Evolutionary conservation across 2,797 vertebrate species (phyloP).

Genomic region (Typhlichthys subterraneus): DNA sequence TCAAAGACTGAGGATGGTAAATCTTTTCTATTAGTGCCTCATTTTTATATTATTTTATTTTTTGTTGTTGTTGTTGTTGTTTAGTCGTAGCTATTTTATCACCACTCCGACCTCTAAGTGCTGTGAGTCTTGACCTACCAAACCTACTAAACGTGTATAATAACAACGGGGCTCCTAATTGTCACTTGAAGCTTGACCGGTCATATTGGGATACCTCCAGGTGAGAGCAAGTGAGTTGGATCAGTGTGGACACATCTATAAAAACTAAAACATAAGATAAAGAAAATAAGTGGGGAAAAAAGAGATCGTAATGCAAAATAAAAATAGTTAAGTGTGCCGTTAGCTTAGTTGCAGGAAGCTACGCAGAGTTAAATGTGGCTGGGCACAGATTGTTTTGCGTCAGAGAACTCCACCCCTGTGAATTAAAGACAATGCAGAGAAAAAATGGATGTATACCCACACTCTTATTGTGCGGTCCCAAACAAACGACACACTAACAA

Average conservation of each 20-base stretch:
- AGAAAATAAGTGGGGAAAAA: slow-evolving; percentile 36
- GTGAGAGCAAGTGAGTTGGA: slow-evolving; percentile 39
- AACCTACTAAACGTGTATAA: slow-evolving; percentile 33
- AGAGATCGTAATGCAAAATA: slow-evolving; percentile 44
- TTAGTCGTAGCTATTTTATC: slow-evolving; percentile 11
- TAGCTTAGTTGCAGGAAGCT: slow-evolving; percentile 32
- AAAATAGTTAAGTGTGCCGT: slow-evolving; percentile 18
- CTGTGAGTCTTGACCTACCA: slow-evolving; percentile 18
- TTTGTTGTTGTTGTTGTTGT: slow-evolving; percentile 36
- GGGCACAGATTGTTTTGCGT: slow-evolving; percentile 32
- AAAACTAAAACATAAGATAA: slow-evolving; percentile 37
- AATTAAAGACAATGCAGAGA: slow-evolving; percentile 43
- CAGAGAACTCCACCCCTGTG: slow-evolving; percentile 31
- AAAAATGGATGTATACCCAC: slow-evolving; percentile 41
- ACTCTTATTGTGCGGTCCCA: slow-evolving; percentile 59
- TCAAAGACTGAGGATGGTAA: slow-evolving; percentile 78
- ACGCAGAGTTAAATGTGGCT: slow-evolving; percentile 33
- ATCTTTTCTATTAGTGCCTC: slow-evolving; percentile 36
- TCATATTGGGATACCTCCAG: slow-evolving; percentile 45
- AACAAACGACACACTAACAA: slow-evolving; percentile 23
- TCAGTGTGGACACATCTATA: slow-evolving; percentile 45
- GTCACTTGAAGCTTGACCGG: slow-evolving; percentile 40
- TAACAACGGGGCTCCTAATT: slow-evolving; percentile 39
- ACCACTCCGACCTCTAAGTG: not conserved
- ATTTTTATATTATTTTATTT: not conserved